Percentiles rank a stretch among this genome's conserved stretches.
phyloP scores from a whole-genome alignment of 2,113 vertebrate species.

The Brevimyrus niger region DNA sequence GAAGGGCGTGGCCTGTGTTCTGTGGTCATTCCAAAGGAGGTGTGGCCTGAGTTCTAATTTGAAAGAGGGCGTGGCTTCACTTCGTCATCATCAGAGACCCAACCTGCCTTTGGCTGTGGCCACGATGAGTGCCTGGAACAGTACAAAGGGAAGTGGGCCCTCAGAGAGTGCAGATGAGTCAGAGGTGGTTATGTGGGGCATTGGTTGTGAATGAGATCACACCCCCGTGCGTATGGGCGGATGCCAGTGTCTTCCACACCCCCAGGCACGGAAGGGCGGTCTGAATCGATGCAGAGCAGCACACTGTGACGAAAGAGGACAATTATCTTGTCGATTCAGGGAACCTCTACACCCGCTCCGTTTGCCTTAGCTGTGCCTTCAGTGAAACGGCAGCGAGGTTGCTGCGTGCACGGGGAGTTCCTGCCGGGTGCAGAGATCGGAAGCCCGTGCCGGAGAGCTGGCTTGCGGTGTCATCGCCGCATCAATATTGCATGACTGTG shows the following conservation, averaged over 20 bases:
- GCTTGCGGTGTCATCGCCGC: neutral
- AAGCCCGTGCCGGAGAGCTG: neutral
- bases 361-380: neutral
- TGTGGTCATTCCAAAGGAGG: neutral
- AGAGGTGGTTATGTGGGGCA: neutral
- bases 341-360: neutral
- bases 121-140: neutral
- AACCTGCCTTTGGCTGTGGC: neutral
- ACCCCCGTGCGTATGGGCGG: neutral
- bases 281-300: neutral
- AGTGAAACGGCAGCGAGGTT: neutral
- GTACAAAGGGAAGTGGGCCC: neutral
- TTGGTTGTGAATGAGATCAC: neutral
- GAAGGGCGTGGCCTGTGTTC: neutral
- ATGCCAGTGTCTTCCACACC: neutral
- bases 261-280: neutral
- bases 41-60: neutral
- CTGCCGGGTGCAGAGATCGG: neutral
- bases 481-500: conserved; percentile 6
- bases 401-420: neutral
- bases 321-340: neutral
- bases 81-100: neutral
- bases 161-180: neutral
- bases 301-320: neutral
- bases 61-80: neutral